These are phyloP conservation scores for Halictus quadricinctus DNA, from an alignment of 2,888 invertebrate species.

Conservation along the genomic window DNA sequence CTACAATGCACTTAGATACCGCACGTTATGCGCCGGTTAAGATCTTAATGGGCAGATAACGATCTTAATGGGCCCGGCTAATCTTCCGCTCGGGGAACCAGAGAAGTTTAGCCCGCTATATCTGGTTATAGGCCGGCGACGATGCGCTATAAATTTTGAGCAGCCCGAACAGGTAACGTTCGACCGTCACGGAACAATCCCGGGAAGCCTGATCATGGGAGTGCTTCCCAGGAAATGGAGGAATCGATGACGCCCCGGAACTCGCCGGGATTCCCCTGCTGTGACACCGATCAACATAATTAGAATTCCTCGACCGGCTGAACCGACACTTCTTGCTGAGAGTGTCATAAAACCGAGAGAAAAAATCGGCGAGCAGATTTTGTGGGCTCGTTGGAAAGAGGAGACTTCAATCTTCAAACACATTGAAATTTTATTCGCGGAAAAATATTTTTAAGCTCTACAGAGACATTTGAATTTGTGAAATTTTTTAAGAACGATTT, in stretches of 20 bases:
- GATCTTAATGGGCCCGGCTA: conserved; percentile 51
- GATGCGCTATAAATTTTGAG: conserved; percentile 50
- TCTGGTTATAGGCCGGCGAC: conserved; percentile 19
- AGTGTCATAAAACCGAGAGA: neutral
- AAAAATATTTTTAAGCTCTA: neutral
- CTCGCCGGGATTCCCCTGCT: neutral
- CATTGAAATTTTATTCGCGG: neutral
- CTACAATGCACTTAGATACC: neutral
- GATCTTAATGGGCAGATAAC: conserved; percentile 47
- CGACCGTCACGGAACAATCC: conserved; percentile 35
- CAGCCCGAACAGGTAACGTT: conserved; percentile 36
- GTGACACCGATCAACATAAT: conserved; percentile 15
- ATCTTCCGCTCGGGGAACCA: conserved; percentile 36
- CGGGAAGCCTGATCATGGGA: conserved; percentile 1
- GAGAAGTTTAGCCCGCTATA: conserved; percentile 33
- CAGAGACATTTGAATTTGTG: neutral
- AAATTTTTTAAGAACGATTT: neutral
- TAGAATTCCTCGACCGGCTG: conserved; percentile 14
- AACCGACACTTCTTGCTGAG: neutral
- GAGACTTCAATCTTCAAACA: neutral
- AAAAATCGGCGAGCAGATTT: neutral
- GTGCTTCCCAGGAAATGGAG: conserved; percentile 29
- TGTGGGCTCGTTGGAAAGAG: neutral
- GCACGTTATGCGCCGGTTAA: conserved; percentile 30
- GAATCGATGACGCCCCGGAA: conserved; percentile 4